Percentiles rank a stretch among this genome's conserved stretches.
Evolutionary conservation across 2,888 invertebrate species (phyloP).

Genomic region (Leptinotarsa haldemani): DNA sequence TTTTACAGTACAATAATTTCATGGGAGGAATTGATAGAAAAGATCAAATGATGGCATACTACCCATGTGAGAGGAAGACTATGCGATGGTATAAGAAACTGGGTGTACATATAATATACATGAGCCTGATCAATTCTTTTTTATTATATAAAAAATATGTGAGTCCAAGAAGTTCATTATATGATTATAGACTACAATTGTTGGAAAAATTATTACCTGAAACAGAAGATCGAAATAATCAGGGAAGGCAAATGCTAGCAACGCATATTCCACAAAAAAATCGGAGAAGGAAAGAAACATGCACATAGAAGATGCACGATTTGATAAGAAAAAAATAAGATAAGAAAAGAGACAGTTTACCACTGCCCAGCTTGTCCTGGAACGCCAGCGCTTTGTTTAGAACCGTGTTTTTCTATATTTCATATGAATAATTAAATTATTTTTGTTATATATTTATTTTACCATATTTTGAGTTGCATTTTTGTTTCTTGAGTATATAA

Average conservation of each 20-base stretch:
- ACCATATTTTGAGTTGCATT: slow-evolving; percentile 17
- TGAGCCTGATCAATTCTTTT: neutral
- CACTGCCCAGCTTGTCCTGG: slow-evolving; percentile 26
- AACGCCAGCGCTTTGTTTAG: slow-evolving; percentile 25
- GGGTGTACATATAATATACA: neutral
- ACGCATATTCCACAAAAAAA: slow-evolving; percentile 5
- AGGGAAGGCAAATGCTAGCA: too few species aligned
- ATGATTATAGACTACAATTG: slow-evolving; percentile 1
- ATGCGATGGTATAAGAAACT: slow-evolving; percentile 15
- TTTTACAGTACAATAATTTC: neutral
- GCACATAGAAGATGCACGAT: slow-evolving; percentile 6
- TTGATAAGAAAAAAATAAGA: slow-evolving; percentile 26
- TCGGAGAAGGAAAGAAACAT: slow-evolving; percentile 12
- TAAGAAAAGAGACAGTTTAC: slow-evolving; percentile 24
- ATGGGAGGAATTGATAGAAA: neutral
- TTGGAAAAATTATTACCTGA: neutral
- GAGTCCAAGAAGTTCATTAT: neutral
- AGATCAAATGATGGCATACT: slow-evolving; percentile 11
- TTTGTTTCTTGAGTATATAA: slow-evolving; percentile 13
- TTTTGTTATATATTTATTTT: slow-evolving; percentile 24
- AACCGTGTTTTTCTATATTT: slow-evolving; percentile 28
- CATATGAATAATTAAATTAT: slow-evolving; percentile 26
- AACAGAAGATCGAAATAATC: too few species aligned
- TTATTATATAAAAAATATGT: neutral
- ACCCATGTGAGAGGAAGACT: slow-evolving; percentile 4